phyloP scores from a whole-genome alignment of 2,113 vertebrate species.

The Motacilla tschutschensis region DNA sequence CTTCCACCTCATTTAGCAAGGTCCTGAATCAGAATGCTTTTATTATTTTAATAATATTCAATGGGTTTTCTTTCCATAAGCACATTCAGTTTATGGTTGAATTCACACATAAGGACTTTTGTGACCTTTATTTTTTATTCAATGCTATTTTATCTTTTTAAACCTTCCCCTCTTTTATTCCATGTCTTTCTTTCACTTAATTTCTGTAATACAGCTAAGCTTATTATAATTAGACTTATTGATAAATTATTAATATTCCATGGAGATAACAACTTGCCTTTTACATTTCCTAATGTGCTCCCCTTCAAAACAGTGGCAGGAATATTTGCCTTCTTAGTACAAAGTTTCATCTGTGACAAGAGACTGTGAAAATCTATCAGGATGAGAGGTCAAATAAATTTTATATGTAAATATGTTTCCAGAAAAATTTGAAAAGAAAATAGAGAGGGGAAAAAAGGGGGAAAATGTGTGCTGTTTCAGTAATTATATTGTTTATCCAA shows the following conservation, averaged over 20 bases:
- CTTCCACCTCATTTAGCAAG: neutral
- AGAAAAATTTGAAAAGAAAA: neutral
- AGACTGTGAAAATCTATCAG: neutral
- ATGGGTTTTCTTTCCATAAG: neutral
- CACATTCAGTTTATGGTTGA: neutral
- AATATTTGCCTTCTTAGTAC: neutral
- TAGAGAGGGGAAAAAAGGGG: neutral
- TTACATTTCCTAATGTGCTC: neutral
- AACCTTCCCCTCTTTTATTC: neutral
- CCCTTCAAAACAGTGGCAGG: neutral
- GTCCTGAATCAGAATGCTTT: neutral
- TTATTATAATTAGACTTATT: neutral
- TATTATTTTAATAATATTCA: neutral
- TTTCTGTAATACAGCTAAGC: neutral
- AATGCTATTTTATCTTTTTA: neutral
- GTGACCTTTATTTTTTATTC: neutral
- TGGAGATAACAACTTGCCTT: neutral
- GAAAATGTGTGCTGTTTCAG: neutral
- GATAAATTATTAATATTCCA: neutral
- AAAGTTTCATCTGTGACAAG: neutral
- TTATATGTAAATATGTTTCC: neutral
- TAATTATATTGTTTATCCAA: constrained; percentile 15
- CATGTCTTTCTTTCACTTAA: neutral
- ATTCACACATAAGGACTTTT: neutral
- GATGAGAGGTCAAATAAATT: neutral